Conservation (phyloP, 2,888 invertebrate genomes). For the Tryphoninae sp. region DNA sequence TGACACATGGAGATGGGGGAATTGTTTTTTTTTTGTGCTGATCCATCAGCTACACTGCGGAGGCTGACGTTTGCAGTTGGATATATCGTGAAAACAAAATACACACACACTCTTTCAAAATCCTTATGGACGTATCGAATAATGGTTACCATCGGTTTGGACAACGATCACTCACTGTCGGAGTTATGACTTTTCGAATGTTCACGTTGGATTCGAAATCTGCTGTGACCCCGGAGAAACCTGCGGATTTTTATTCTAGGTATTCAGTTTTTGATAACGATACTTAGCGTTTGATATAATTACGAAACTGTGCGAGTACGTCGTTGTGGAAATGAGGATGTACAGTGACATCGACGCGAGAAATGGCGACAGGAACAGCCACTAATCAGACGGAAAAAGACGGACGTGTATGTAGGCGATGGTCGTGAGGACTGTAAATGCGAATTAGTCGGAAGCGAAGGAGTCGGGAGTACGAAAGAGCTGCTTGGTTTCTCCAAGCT, state of each 20-base stretch:
- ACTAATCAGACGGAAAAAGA: conserved; percentile 44
- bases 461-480: conserved; percentile 56
- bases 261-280: too few relatives aligned
- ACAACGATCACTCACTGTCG: background rate
- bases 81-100: conserved; percentile 2
- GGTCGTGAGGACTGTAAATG: conserved; percentile 52
- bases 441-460: conserved; percentile 62
- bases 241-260: too few relatives aligned
- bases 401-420: conserved; percentile 3
- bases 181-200: background rate
- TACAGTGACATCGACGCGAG: conserved; percentile 5
- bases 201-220: background rate
- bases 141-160: background rate
- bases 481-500: conserved; percentile 16
- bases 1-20: conserved; percentile 1
- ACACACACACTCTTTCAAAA: background rate
- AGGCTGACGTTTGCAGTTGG: background rate
- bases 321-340: background rate
- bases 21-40: background rate
- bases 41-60: background rate
- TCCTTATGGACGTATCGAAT: background rate
- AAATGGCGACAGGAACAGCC: conserved; percentile 27
- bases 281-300: background rate
- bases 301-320: background rate
- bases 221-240: background rate